These are phyloP conservation scores for Enteromius anoplus DNA, from an alignment of 2,797 vertebrate species.

Conservation along the genomic window DNA sequence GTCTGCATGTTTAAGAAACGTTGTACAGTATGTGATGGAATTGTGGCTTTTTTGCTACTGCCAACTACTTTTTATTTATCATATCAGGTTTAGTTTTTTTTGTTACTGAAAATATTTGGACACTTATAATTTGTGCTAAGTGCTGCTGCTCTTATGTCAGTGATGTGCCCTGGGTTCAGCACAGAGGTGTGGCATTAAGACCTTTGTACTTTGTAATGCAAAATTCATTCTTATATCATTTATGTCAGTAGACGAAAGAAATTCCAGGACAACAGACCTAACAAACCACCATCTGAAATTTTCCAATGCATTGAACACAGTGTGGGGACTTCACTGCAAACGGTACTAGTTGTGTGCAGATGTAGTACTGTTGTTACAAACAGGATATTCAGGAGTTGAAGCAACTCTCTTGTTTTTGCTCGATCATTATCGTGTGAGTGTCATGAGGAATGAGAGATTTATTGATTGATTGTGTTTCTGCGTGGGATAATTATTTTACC, in stretches of 20 bases:
- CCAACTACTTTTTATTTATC: background rate
- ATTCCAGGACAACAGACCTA: background rate
- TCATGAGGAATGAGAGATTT: background rate
- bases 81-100: background rate
- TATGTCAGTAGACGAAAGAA: background rate
- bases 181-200: background rate
- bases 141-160: background rate
- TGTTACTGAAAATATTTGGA: background rate
- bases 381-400: background rate
- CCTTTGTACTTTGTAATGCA: background rate
- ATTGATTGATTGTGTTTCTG: background rate
- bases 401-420: background rate
- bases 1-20: background rate
- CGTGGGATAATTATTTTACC: background rate
- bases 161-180: background rate
- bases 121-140: background rate
- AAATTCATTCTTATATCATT: background rate
- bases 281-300: background rate
- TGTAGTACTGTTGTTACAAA: background rate
- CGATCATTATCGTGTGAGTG: background rate
- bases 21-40: background rate
- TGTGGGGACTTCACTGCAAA: background rate
- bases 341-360: slow-evolving; percentile 13
- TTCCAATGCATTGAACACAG: background rate
- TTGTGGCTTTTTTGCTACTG: background rate